Conservation (phyloP, 2,888 invertebrate genomes). For the Gibbula magus region DNA sequence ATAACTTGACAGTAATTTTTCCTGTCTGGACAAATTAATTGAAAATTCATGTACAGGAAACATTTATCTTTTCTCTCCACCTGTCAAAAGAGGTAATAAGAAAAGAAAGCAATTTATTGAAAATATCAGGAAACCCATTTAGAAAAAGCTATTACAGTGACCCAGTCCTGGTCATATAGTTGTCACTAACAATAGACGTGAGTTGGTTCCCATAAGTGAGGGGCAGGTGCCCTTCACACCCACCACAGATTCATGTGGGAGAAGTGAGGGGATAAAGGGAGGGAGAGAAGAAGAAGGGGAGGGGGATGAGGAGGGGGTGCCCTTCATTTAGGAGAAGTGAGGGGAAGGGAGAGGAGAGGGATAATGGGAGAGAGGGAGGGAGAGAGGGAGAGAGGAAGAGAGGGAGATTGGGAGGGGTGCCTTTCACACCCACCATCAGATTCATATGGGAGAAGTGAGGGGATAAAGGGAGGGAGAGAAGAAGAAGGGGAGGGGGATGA, state of each 20-base stretch:
- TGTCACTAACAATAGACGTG: conserved; percentile 16
- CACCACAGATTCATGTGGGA: too few relatives aligned
- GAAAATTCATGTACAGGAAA: conserved; percentile 25
- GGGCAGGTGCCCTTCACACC: conserved; percentile 6
- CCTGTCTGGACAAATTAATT: not conserved
- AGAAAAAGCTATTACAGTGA: conserved; percentile 9
- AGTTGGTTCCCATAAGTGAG: conserved; percentile 2
- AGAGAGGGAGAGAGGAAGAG: too few relatives aligned
- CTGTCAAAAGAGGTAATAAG: conserved; percentile 18
- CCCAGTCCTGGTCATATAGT: conserved; percentile 1
- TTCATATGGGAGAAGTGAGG: too few relatives aligned
- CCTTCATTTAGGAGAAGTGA: not conserved
- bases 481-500: not conserved
- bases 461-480: too few relatives aligned
- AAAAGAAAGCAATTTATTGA: conserved; percentile 19
- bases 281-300: too few relatives aligned
- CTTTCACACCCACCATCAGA: too few relatives aligned
- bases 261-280: too few relatives aligned
- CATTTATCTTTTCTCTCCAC: conserved; percentile 13
- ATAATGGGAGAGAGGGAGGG: too few relatives aligned
- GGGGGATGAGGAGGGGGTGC: too few relatives aligned
- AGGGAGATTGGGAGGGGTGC: too few relatives aligned
- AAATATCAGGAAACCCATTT: conserved; percentile 19
- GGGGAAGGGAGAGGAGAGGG: not conserved
- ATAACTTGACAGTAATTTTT: not conserved